Percentiles rank a stretch among this genome's conserved stretches.
Evolutionary conservation across 2,797 vertebrate genomes (phyloP).

Genomic region (Gymnodraco acuticeps): DNA sequence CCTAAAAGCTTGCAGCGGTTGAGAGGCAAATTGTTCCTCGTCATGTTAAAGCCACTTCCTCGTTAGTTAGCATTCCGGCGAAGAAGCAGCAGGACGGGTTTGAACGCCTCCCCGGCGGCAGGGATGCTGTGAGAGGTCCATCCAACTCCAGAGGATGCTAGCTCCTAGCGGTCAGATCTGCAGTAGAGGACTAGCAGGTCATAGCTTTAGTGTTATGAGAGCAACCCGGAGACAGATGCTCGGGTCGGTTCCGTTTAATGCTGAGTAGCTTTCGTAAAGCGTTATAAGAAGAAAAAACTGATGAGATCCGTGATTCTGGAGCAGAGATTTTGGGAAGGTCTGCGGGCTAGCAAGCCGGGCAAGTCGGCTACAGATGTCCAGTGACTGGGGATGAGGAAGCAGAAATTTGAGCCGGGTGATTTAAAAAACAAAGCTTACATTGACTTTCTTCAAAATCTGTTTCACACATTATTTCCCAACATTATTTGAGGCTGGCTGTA

Average conservation of each 20-base stretch:
- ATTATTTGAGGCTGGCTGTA: constrained; percentile 14
- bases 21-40: constrained; percentile 2
- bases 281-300: not conserved
- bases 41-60: constrained; percentile 60
- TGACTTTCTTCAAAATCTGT: not conserved
- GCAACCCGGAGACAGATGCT: not conserved
- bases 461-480: constrained; percentile 2
- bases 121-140: constrained; percentile 61
- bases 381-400: constrained; percentile 13
- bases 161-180: constrained; percentile 63
- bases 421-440: constrained; percentile 16
- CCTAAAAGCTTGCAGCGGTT: constrained; percentile 13
- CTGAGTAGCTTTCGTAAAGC: constrained; percentile 16
- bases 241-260: not conserved
- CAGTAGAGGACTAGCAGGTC: constrained; percentile 39
- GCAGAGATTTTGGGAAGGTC: constrained; percentile 58
- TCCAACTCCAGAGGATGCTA: constrained; percentile 71
- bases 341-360: constrained; percentile 69
- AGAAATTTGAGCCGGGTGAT: constrained; percentile 33
- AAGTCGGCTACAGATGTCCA: constrained; percentile 56
- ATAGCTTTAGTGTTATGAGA: not conserved
- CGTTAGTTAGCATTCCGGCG: constrained; percentile 62
- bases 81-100: constrained; percentile 23
- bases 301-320: constrained; percentile 45
- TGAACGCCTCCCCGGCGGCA: constrained; percentile 34